Evolutionary conservation across 2,888 invertebrate genomes (phyloP), one percentile per base, ranked within the genome.

Genomic region (Platycheirus rosarum): DNA sequence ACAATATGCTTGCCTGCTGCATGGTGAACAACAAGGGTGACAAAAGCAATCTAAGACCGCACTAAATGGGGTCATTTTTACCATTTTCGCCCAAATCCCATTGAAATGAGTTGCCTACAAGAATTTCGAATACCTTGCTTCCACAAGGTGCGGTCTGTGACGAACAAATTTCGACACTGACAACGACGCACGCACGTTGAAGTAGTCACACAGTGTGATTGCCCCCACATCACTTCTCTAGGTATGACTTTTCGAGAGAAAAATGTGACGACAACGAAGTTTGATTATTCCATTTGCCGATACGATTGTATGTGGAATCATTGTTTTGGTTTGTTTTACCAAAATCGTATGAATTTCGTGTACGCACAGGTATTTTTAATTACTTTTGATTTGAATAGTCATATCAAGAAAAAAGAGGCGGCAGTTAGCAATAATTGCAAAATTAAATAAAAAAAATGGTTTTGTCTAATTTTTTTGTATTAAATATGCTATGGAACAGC

Each of bases 11-110:
- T 86, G 86, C 87, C 87, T 87, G 82, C 84, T 84, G 85, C 87
- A 87, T 82, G 87, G 84, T 77, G 84, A 78, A 84, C 85, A 85
- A 79, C 87, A 87, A 85, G 79, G 84, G 70, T 85, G 78, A 79
- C 87, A 86, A 75, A 87, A 87, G 76, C 87, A 87, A 86, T 85
- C 86, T 51, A 87, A 84, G 75, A 87, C 77, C 73, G 85, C 86
- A 85, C 87, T 86, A 68, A 87, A 84, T 46, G 87, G 86, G 85
- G 85, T 85, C 87, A 84, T 80, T 55, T 69, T 79, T 40, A 80
- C 80, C 80, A 80, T 80, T 4, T 70, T 70, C 44, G 32, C 35
- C 29, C 13, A 20, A 62, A 37, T 53, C 40, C 62, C 69, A 69
- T 69, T 3, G 2, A 13, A 63, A 1, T 1, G 1, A 42, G 20